Base-by-base conservation (phyloP, 2,888 invertebrate genomes). In the Athripsodes cinereus region DNA sequence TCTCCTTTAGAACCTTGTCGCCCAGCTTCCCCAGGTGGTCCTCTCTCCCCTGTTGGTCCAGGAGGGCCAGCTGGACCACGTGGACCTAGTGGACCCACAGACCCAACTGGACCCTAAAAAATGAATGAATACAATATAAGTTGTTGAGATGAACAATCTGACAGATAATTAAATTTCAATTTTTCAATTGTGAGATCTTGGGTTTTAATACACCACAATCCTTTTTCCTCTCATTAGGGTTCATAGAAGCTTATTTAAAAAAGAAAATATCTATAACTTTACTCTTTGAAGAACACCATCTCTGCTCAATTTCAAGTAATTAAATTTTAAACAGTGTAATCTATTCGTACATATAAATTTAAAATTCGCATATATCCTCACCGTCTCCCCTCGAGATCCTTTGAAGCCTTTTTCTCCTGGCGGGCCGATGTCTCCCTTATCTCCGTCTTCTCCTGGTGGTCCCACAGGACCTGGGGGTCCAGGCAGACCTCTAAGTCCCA, bases 371-470 rank as follows among this genome's bases (percentile, higher is more conserved):
- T 6, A 40, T 5, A n/a, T 18, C 10, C 75, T 76, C 73, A 88
- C 88, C 54, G 77, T 73, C 74, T 88, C 88, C 52, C 91, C 92
- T 66, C 82, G 80, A n/a, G 81, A 75, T 34, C 91, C 91, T 75
- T 90, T 92, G 63, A 88, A 86, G 1, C 92, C 92, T 68, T 92
- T 92, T 71, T 91, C 90, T 20, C 91, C 91, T 0, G 88, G 87
- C 13, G 83, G 81, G 0, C 91, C 90, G 11, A 79, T 75, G 68
- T 90, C 90, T 2, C 91, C 91, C 71, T 91, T 91, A 68, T 90
- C 90, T 0, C 91, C 91, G 67, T 91, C 91, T 75, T 91, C 90
- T 1, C 90, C 90, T 2, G 90, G 90, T 1, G 84, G 76, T 1
- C 91, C 91, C 1, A 87, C 80, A 1, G 90, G 89, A 0, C 90